These are phyloP conservation scores for Drosophila nigromelanica DNA, from an alignment of 1,140 invertebrate genomes.

Conservation along the genomic window DNA sequence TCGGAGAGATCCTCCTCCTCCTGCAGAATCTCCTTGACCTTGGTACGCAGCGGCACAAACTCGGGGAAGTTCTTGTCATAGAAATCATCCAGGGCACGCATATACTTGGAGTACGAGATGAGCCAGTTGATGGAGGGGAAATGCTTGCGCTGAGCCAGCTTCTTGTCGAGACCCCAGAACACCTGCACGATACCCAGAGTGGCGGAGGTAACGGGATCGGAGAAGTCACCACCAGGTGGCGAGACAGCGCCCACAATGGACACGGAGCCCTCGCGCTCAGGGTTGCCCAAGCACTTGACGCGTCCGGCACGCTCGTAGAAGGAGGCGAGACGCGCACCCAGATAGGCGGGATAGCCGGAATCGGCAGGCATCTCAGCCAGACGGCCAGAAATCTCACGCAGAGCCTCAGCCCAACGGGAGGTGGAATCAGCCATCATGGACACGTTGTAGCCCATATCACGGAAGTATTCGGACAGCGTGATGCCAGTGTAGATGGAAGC, in stretches of 20 bases:
- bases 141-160: constrained; percentile 99
- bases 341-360: constrained; percentile 99
- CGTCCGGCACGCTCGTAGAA: constrained; percentile 99
- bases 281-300: constrained; percentile 99
- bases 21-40: constrained; percentile 98
- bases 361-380: constrained; percentile 99
- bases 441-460: constrained; percentile 99
- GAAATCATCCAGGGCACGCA: constrained; percentile 98
- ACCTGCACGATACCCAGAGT: constrained; percentile 99
- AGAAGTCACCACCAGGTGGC: constrained; percentile 99
- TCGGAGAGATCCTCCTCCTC: constrained; percentile 99
- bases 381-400: constrained; percentile 99
- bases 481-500: constrained; percentile 99
- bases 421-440: constrained; percentile 99
- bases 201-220: constrained; percentile 99
- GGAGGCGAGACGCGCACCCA: constrained; percentile 98
- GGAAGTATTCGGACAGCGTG: constrained; percentile 99
- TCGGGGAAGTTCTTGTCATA: constrained; percentile 99
- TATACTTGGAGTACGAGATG: constrained; percentile 99
- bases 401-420: constrained; percentile 99
- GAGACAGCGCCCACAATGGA: constrained; percentile 99
- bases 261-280: constrained; percentile 98
- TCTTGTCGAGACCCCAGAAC: constrained; percentile 99
- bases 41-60: constrained; percentile 96
- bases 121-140: constrained; percentile 99